phyloP scores from a whole-genome alignment of 2,888 invertebrate genomes.

The Apamea epomidion region DNA sequence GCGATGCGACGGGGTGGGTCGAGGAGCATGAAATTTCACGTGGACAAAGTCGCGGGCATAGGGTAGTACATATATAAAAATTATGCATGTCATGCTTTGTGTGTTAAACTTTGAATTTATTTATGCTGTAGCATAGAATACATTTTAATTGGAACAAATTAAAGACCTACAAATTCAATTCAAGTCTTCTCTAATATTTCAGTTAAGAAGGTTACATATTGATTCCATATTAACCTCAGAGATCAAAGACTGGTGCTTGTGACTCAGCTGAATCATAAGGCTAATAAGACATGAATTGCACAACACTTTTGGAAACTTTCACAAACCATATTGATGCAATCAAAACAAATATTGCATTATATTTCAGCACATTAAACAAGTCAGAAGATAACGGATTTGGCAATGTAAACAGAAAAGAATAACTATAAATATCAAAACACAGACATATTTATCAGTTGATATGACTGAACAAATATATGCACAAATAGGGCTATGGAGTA shows the following conservation, averaged over 20 bases:
- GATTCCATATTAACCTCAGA: not conserved
- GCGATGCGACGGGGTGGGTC: too few relatives aligned
- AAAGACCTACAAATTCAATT: not conserved
- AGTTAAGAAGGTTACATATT: not conserved
- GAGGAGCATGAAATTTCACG: too few relatives aligned
- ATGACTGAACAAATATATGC: not conserved
- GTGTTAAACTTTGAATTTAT: not conserved
- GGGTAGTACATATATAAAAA: not conserved
- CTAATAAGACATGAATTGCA: slow-evolving; percentile 12
- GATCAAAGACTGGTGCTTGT: not conserved
- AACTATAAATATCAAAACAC: not conserved
- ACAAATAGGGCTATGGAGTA: not conserved
- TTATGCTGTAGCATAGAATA: not conserved
- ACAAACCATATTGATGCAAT: slow-evolving; percentile 34
- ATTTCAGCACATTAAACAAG: not conserved
- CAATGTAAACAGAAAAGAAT: slow-evolving; percentile 9
- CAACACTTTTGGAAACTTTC: slow-evolving; percentile 21
- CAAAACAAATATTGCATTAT: slow-evolving; percentile 6
- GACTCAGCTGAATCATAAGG: slow-evolving; percentile 8
- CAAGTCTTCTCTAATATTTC: too few relatives aligned
- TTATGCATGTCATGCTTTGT: not conserved
- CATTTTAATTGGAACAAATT: not conserved
- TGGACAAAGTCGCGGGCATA: not conserved
- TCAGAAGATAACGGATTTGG: not conserved
- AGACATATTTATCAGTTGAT: slow-evolving; percentile 18